Conservation (phyloP, 1,140 invertebrate genomes). For the Pteromalus puparum region DNA sequence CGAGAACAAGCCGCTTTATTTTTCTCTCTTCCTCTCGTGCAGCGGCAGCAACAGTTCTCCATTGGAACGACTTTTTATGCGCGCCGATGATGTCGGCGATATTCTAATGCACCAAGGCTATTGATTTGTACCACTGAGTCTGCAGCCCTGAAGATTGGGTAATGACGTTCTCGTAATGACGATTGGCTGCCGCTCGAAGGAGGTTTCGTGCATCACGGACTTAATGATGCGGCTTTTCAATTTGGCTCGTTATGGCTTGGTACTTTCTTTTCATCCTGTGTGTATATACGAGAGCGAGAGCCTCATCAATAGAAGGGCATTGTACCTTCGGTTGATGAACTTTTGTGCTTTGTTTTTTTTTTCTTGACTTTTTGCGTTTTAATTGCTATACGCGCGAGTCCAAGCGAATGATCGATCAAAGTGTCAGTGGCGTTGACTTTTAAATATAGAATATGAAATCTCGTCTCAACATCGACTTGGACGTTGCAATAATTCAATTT, state of each 20-base stretch:
- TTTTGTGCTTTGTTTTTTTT: no score
- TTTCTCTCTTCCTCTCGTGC: neutral
- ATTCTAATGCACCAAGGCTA: slow-evolving; percentile 13
- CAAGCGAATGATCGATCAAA: no score
- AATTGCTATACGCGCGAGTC: no score
- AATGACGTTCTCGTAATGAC: slow-evolving; percentile 25
- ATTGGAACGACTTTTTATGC: slow-evolving; percentile 16
- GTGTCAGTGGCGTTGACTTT: neutral
- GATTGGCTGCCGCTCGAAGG: neutral
- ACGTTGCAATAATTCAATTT: neutral
- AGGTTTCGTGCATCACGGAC: neutral
- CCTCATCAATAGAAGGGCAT: neutral
- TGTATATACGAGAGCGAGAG: no score
- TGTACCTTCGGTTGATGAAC: neutral
- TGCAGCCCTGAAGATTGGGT: neutral
- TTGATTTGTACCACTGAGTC: slow-evolving; percentile 10
- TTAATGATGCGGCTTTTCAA: slow-evolving; percentile 24
- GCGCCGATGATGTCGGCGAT: slow-evolving; percentile 17
- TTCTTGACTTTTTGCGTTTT: no score
- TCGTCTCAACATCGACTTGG: neutral
- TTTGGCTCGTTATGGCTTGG: slow-evolving; percentile 2
- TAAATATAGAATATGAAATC: neutral
- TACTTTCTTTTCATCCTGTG: neutral
- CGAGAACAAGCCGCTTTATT: neutral
- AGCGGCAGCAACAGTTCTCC: no score